Evolutionary conservation across 2,888 invertebrate species (phyloP).

Genomic region (Drosophila paramelanica): DNA sequence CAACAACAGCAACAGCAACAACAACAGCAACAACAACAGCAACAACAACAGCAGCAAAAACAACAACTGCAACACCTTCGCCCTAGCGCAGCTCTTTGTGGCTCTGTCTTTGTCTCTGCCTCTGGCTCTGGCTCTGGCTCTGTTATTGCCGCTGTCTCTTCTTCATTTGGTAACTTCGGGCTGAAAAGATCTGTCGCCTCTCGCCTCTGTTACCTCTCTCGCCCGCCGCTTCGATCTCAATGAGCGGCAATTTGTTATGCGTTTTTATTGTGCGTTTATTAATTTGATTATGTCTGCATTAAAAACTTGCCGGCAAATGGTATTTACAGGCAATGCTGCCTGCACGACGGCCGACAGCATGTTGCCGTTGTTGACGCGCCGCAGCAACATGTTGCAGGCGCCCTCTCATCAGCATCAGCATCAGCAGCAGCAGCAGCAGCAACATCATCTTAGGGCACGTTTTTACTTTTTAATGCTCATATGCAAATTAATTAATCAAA

Average conservation of each 20-base stretch:
- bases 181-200: slow-evolving; percentile 20
- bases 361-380: slow-evolving; percentile 35
- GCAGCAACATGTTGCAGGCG: slow-evolving; percentile 48
- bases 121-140: neutral
- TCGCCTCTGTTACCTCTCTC: slow-evolving; percentile 33
- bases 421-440: slow-evolving; percentile 18
- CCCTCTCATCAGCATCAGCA: slow-evolving; percentile 28
- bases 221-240: slow-evolving; percentile 51
- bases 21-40: slow-evolving; percentile 5
- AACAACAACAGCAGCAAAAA: slow-evolving; percentile 13
- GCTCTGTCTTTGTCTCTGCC: neutral
- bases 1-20: slow-evolving; percentile 17
- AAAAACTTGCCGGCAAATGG: slow-evolving; percentile 50
- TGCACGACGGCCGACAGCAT: slow-evolving; percentile 41
- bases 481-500: slow-evolving; percentile 82
- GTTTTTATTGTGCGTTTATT: slow-evolving; percentile 82
- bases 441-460: slow-evolving; percentile 45
- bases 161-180: slow-evolving; percentile 1
- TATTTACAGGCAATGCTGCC: slow-evolving; percentile 46
- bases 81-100: no score
- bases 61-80: slow-evolving; percentile 8
- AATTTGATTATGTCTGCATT: slow-evolving; percentile 76
- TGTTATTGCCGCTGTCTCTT: neutral
- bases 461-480: slow-evolving; percentile 61
- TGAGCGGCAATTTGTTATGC: slow-evolving; percentile 81